Conservation (phyloP, 2,797 vertebrate species). For the Erithacus rubecula region DNA sequence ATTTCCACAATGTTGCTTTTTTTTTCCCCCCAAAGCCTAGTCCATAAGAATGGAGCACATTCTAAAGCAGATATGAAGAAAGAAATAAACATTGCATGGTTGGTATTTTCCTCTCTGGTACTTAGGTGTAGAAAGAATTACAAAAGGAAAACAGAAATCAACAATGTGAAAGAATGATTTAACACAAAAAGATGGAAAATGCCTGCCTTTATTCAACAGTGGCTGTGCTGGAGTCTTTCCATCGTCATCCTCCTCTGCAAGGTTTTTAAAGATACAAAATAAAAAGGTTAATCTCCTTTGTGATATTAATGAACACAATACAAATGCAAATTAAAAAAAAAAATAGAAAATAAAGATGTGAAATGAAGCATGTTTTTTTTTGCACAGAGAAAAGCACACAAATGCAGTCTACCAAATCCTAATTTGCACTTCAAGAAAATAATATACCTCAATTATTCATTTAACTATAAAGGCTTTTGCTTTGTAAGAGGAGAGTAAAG, state of each 20-base stretch:
- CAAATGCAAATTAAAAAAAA: background rate
- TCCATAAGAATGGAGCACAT: background rate
- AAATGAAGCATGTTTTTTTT: conserved; percentile 30
- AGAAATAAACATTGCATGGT: background rate
- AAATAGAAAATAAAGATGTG: conserved; percentile 13
- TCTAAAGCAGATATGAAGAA: background rate
- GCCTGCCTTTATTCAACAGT: conserved; percentile 99
- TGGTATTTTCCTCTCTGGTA: background rate
- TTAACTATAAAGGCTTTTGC: background rate
- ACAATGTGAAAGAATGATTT: conserved; percentile 67
- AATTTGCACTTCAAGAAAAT: background rate
- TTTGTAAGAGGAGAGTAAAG: background rate
- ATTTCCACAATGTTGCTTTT: background rate
- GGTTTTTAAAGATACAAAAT: conserved; percentile 80
- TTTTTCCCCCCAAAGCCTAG: background rate
- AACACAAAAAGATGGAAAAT: conserved; percentile 81
- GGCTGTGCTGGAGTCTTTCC: conserved; percentile 92
- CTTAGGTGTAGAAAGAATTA: conserved; percentile 36
- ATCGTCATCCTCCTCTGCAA: conserved; percentile 94
- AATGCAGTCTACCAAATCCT: conserved; percentile 14
- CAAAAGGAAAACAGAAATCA: conserved; percentile 59
- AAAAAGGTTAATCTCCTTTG: conserved; percentile 79
- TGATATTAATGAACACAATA: conserved; percentile 50
- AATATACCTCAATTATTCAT: background rate
- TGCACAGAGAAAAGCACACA: conserved; percentile 34